Percentiles rank a stretch among this genome's conserved stretches.
phyloP scores from a whole-genome alignment of 2,113 vertebrate genomes.

The Xiphias gladius region DNA sequence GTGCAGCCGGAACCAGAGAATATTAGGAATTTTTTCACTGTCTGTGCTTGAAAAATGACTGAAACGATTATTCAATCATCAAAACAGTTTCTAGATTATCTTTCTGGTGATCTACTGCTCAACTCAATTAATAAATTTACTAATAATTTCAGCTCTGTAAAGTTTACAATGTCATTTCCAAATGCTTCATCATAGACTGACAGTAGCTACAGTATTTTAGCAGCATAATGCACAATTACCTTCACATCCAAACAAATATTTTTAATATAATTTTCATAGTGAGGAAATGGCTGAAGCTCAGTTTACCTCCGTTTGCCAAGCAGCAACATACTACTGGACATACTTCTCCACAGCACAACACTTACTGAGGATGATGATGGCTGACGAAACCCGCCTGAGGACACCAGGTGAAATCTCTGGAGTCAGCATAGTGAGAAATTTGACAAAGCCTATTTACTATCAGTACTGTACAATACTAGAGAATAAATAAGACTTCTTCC shows the following conservation, averaged over 20 bases:
- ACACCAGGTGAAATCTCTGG: constrained; percentile 74
- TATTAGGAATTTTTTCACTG: neutral
- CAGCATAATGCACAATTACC: neutral
- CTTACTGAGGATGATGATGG: constrained; percentile 84
- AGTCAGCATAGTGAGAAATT: constrained; percentile 67
- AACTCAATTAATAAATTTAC: neutral
- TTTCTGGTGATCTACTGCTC: neutral
- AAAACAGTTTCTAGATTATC: neutral
- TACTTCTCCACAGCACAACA: constrained; percentile 14
- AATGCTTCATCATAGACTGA: neutral
- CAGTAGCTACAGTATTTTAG: neutral
- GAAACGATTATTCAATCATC: neutral
- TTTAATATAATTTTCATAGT: neutral
- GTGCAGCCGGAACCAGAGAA: too few species aligned
- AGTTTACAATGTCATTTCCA: neutral
- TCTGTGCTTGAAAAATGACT: neutral
- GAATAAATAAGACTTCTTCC: neutral
- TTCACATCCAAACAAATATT: neutral
- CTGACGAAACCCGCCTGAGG: constrained; percentile 79
- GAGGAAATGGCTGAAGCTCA: constrained; percentile 6
- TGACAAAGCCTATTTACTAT: constrained; percentile 4
- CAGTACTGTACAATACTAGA: neutral
- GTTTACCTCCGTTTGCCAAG: constrained; percentile 2
- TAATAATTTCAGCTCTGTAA: neutral
- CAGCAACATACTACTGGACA: neutral